phyloP scores from a whole-genome alignment of 2,113 vertebrate genomes.

The Corvus moneduloides region DNA sequence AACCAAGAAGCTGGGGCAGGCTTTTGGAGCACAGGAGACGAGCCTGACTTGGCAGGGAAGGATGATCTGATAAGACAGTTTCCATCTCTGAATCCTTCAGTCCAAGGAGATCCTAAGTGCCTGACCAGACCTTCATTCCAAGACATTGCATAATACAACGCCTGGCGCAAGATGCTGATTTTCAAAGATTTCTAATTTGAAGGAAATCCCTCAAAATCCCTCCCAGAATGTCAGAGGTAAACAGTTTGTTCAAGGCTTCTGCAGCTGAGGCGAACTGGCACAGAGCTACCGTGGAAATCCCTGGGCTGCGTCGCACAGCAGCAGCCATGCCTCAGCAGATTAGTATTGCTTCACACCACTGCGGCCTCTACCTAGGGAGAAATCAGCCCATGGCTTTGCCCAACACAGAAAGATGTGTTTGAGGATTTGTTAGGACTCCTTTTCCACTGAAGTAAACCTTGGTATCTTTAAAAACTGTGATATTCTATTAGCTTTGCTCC shows the following conservation, averaged over 20 bases:
- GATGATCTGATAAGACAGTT: slow-evolving; percentile 11
- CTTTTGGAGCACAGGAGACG: neutral
- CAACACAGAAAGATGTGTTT: neutral
- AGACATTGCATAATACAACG: neutral
- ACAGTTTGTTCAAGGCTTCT: neutral
- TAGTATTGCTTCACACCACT: neutral
- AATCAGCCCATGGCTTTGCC: neutral
- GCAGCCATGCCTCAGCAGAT: neutral
- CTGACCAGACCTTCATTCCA: neutral
- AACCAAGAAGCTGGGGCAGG: neutral
- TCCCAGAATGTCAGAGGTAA: slow-evolving; percentile 16
- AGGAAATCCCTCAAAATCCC: slow-evolving; percentile 48
- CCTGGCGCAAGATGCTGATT: neutral
- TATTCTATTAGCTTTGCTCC: neutral
- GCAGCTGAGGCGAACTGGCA: neutral
- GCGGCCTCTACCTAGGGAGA: neutral
- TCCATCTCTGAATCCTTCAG: neutral
- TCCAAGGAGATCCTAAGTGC: neutral
- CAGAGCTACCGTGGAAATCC: neutral
- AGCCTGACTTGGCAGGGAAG: neutral
- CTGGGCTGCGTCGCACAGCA: accelerated
- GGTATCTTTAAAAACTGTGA: neutral
- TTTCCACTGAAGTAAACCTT: neutral
- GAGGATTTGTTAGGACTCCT: neutral
- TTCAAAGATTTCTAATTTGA: slow-evolving; percentile 22